Evolutionary conservation across 2,113 vertebrate genomes (phyloP).

Genomic region (Typhlomys cinereus): DNA sequence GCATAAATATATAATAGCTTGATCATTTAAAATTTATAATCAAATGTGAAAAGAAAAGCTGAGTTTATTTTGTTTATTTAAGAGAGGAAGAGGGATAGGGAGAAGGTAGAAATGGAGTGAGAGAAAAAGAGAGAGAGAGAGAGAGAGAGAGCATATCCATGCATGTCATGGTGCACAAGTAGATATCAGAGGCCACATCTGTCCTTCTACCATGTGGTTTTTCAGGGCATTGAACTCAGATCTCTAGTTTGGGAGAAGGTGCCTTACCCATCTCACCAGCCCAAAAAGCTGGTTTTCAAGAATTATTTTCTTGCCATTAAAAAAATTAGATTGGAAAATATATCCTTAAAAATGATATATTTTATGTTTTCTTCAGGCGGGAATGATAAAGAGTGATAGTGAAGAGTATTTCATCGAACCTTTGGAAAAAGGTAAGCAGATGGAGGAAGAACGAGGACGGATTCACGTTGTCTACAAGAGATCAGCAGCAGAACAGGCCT

Average conservation of each 20-base stretch:
- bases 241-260: too few relatives aligned
- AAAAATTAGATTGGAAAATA: neutral
- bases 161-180: too few relatives aligned
- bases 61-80: too few relatives aligned
- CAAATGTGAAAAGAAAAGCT: slow-evolving; percentile 3
- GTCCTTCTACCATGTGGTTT: too few relatives aligned
- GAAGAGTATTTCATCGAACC: slow-evolving; percentile 99
- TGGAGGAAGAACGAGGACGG: slow-evolving; percentile 93
- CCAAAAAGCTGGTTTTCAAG: neutral
- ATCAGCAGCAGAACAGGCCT: slow-evolving; percentile 85
- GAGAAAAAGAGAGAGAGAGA: too few relatives aligned
- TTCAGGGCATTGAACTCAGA: too few relatives aligned
- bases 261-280: too few relatives aligned
- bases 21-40: slow-evolving; percentile 19
- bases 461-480: slow-evolving; percentile 96
- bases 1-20: neutral
- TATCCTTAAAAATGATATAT: neutral
- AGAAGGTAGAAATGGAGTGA: too few relatives aligned
- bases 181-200: too few relatives aligned
- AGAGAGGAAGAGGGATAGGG: too few relatives aligned
- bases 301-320: neutral
- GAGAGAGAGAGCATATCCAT: too few relatives aligned
- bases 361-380: slow-evolving; percentile 88
- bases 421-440: slow-evolving; percentile 93
- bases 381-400: slow-evolving; percentile 95